phyloP scores from a whole-genome alignment of 2,888 invertebrate species.

The Agonopterix alstromeriana region DNA sequence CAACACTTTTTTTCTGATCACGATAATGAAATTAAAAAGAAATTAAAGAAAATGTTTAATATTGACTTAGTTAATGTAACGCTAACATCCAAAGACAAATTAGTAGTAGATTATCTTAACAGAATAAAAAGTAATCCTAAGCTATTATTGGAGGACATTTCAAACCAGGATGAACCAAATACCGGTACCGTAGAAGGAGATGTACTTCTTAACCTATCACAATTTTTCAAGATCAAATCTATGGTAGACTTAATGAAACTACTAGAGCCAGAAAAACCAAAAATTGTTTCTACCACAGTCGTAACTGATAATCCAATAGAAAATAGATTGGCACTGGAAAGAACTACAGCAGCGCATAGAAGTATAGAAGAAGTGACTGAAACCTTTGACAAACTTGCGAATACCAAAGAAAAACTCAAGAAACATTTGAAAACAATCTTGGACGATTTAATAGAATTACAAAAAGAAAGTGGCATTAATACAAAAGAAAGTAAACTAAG shows the following conservation, averaged over 20 bases:
- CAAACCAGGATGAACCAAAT: constrained; percentile 11
- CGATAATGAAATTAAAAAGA: constrained; percentile 25
- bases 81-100: constrained; percentile 50
- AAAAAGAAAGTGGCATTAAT: constrained; percentile 32
- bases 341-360: not conserved
- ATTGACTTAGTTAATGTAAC: constrained; percentile 31
- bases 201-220: constrained; percentile 51
- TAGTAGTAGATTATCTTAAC: constrained; percentile 51
- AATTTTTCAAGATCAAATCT: constrained; percentile 59
- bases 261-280: constrained; percentile 18
- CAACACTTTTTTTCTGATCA: constrained; percentile 25
- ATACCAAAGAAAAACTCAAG: constrained; percentile 50
- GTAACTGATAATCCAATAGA: not conserved
- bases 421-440: constrained; percentile 52
- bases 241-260: constrained; percentile 48
- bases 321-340: not conserved
- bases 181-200: constrained; percentile 40
- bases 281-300: too few species aligned
- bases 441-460: constrained; percentile 51
- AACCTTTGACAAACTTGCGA: constrained; percentile 14
- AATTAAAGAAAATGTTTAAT: constrained; percentile 31
- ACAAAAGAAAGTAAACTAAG: constrained; percentile 27
- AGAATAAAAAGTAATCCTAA: constrained; percentile 42
- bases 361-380: not conserved
- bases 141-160: constrained; percentile 33